These are phyloP conservation scores for Spodoptera frugiperda DNA, from an alignment of 1,140 invertebrate species.

Conservation along the genomic window DNA sequence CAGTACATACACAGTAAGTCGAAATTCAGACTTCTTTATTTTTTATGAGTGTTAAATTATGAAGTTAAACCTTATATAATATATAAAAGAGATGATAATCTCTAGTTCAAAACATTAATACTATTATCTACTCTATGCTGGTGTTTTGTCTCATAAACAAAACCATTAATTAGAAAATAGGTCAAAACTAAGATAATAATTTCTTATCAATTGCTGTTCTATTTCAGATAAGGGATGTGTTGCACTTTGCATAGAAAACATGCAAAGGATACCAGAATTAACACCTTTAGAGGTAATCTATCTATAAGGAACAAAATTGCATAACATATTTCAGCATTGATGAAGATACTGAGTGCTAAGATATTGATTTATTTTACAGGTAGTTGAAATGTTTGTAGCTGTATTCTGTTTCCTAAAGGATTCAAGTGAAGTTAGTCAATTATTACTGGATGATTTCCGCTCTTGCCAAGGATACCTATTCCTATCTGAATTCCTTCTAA, in stretches of 20 bases:
- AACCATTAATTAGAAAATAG: slow-evolving; percentile 8
- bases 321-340: background rate
- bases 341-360: background rate
- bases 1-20: slow-evolving; percentile 98
- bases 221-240: slow-evolving; percentile 97
- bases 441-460: slow-evolving; percentile 97
- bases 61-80: slow-evolving; percentile 3
- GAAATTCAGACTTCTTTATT: background rate
- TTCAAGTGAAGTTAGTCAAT: slow-evolving; percentile 98
- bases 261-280: slow-evolving; percentile 96
- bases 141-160: background rate
- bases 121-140: background rate
- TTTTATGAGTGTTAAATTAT: background rate
- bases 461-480: slow-evolving; percentile 98
- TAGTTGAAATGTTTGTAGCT: slow-evolving; percentile 99
- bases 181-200: slow-evolving; percentile 24
- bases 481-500: slow-evolving; percentile 97
- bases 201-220: slow-evolving; percentile 40
- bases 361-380: slow-evolving; percentile 73
- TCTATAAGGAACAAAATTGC: background rate
- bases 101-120: background rate
- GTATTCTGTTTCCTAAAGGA: slow-evolving; percentile 99
- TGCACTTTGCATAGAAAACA: slow-evolving; percentile 97
- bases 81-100: background rate
- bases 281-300: slow-evolving; percentile 93